A percentile compares a stretch with the other conserved stretches of the same genome.
phyloP scores from a whole-genome alignment of 2,797 vertebrate species.

The Vireo griseus region DNA sequence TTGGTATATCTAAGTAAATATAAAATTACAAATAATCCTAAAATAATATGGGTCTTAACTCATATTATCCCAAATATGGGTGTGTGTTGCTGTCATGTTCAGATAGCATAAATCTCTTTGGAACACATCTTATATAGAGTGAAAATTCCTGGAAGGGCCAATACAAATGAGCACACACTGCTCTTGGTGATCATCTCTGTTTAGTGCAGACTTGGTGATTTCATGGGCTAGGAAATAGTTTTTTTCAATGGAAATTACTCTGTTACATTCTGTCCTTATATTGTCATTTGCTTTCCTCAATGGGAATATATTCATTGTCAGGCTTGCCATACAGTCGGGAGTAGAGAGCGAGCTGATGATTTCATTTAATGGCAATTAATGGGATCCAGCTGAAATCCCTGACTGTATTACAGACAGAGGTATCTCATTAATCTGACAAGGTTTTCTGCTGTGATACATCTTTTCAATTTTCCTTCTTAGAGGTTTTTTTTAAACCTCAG shows the following conservation, averaged over 20 bases:
- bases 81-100: not conserved
- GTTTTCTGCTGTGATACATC: not conserved
- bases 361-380: conserved; percentile 4
- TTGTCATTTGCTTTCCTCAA: not conserved
- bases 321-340: not conserved
- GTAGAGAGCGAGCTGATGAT: not conserved
- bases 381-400: conserved; percentile 9
- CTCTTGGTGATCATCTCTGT: not conserved
- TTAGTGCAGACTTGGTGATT: not conserved
- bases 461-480: not conserved
- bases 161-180: not conserved
- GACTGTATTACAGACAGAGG: not conserved
- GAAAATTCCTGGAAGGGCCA: not conserved
- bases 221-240: not conserved
- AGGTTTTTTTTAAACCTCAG: not conserved
- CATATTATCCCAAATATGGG: not conserved
- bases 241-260: not conserved
- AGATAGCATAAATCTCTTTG: not conserved
- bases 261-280: not conserved
- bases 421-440: conserved; percentile 16
- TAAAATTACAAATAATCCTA: not conserved
- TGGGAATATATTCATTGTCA: not conserved
- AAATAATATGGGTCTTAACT: not conserved
- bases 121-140: not conserved
- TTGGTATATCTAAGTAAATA: not conserved